phyloP scores from a whole-genome alignment of 2,797 vertebrate species.

The Pangasius mekongensis region DNA sequence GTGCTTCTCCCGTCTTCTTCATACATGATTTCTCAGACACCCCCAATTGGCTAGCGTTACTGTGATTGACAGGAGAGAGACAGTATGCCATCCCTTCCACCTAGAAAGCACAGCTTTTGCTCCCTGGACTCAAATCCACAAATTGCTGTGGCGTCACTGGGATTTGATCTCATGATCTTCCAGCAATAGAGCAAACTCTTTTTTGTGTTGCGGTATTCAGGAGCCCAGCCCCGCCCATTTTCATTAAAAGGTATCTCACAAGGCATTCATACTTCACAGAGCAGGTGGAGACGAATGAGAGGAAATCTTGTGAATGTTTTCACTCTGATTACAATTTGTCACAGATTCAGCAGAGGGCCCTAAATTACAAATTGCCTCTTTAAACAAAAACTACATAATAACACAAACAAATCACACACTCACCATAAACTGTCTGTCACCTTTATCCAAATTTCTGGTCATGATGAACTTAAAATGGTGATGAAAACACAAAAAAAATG shows the following conservation, averaged over 20 bases:
- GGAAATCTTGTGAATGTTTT: background rate
- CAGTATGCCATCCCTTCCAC: background rate
- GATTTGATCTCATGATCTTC: background rate
- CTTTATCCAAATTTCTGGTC: slow-evolving; percentile 47
- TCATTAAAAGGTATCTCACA: background rate
- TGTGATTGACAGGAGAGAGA: background rate
- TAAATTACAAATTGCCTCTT: background rate
- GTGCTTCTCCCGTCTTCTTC: background rate
- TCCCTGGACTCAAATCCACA: background rate
- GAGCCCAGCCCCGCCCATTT: background rate
- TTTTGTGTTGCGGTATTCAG: background rate
- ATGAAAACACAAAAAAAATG: slow-evolving; percentile 49
- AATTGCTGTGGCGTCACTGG: background rate
- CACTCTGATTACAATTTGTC: background rate
- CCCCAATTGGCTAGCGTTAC: no score
- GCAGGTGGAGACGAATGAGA: background rate
- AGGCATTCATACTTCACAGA: background rate
- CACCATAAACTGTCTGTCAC: slow-evolving; percentile 17
- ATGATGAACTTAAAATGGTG: slow-evolving; percentile 49
- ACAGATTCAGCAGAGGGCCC: background rate
- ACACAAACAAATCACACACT: slow-evolving; percentile 26
- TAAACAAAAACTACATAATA: background rate
- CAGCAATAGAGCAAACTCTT: background rate
- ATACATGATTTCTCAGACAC: background rate
- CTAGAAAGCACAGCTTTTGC: background rate